These are phyloP conservation scores for Discoglossus pictus DNA, from an alignment of 2,797 vertebrate genomes.

Conservation along the genomic window DNA sequence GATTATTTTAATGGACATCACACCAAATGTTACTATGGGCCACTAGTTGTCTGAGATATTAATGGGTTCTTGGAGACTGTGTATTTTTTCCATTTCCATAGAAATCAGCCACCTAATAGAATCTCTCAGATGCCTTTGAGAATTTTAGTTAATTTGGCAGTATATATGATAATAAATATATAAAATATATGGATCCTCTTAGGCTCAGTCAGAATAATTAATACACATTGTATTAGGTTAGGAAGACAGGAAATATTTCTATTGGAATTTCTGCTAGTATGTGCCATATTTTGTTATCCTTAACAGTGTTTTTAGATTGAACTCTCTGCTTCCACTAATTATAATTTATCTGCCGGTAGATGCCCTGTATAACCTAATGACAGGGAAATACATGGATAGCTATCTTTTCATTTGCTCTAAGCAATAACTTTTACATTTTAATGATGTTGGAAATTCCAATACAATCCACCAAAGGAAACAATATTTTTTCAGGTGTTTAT, in stretches of 20 bases:
- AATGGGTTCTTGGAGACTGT: too few species aligned
- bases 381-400: constrained; percentile 39
- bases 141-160: too few species aligned
- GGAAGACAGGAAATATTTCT: not conserved
- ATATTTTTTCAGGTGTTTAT: constrained; percentile 50
- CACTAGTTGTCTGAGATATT: too few species aligned
- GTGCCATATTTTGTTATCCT: constrained; percentile 35
- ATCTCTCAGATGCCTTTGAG: too few species aligned
- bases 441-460: constrained; percentile 34
- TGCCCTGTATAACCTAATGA: constrained; percentile 39
- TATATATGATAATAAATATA: not conserved
- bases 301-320: constrained; percentile 29
- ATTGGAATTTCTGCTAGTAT: constrained; percentile 11
- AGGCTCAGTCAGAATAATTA: constrained; percentile 7
- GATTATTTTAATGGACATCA: too few species aligned
- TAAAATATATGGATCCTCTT: not conserved
- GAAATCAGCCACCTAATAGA: too few species aligned
- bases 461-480: constrained; percentile 23
- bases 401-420: constrained; percentile 42
- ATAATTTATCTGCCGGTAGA: constrained; percentile 41
- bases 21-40: too few species aligned
- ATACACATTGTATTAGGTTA: constrained; percentile 6
- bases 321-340: constrained; percentile 42
- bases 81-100: too few species aligned
- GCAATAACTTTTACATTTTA: constrained; percentile 16